Base-by-base conservation (phyloP, 1,140 invertebrate species). In the Trichogramma pretiosum region DNA sequence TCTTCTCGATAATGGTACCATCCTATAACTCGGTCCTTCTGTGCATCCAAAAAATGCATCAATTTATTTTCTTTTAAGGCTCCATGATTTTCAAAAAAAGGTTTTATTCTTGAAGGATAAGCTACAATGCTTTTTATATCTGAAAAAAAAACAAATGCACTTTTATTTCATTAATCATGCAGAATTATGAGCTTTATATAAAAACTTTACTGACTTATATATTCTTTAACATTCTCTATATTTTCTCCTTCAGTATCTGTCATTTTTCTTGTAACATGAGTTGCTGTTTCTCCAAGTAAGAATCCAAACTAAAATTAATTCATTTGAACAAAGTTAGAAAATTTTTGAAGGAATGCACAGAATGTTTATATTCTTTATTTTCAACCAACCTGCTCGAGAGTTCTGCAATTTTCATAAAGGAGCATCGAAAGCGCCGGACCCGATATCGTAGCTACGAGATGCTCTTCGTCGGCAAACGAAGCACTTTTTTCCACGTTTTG, bases 1-100 rank as follows among this genome's bases (percentile, higher is more conserved):
- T 76, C 73, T 52, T 70, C 62, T 43, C 77, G 68, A 54, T 78
- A 80, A 53, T 72, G 73, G 58, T 78, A 82, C 80, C 81, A 82
- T 16, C 80, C 80, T 10, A 81, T 73, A 28, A 82, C 68, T 56
- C 76, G 72, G 55, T 70, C 68, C 30, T 67, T 70, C 30, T 70
- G 72, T 34, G 70, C 68, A 13, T 64, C 61, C 5, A 81, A 50
- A 35, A 79, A 63, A 16, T 68, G 63, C 39, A 65, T 65, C 5
- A 82, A 52, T 44, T 72, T 69, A 41, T 74, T 69, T 52, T 72
- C 61, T 48, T 77, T 71, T 41, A 82, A 68, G 46, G 61, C 68
- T 13, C 78, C 77, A 3, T 68, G 64, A n/a, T 72, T 65, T 39
- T 76, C 76, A 73, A 55, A 82, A 73, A 46, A 75, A 51, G 22